Percentiles rank a stretch among this genome's conserved stretches.
These are phyloP conservation scores for Alethe diademata DNA, from an alignment of 2,113 vertebrate genomes.

Conservation along the genomic window DNA sequence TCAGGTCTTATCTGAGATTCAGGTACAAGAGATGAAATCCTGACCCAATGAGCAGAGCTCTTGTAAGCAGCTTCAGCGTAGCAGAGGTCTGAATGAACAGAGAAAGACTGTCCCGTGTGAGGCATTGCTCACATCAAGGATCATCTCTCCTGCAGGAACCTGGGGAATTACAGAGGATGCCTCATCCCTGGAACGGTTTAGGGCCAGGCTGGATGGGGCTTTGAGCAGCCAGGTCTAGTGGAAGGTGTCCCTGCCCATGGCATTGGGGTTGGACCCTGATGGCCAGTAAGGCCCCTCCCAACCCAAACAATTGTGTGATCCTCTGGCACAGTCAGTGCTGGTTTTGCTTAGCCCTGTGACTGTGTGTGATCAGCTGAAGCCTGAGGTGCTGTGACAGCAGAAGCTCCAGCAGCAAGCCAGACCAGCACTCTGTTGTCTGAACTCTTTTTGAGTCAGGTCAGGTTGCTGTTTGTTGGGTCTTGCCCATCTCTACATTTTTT, in stretches of 20 bases:
- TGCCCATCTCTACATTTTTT: background rate
- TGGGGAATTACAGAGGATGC: background rate
- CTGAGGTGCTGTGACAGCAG: accelerated
- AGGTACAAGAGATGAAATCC: background rate
- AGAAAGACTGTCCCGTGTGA: background rate
- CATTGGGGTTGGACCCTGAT: background rate
- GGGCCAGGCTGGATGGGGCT: background rate
- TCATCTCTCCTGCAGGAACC: background rate
- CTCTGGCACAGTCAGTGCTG: background rate
- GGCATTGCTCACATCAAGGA: background rate
- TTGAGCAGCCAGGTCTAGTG: background rate
- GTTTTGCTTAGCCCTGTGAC: background rate
- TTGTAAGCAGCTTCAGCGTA: background rate
- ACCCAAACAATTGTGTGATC: background rate
- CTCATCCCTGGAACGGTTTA: background rate
- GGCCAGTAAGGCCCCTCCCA: background rate
- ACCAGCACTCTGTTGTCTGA: background rate
- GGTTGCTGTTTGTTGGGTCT: background rate
- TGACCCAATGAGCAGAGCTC: background rate
- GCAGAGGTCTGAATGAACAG: background rate
- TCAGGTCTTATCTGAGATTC: background rate
- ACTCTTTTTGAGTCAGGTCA: background rate
- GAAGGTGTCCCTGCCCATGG: background rate
- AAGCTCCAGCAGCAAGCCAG: background rate
- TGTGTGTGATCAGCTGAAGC: background rate